Evolutionary conservation across 2,888 invertebrate genomes (phyloP).

Genomic region (Cylindroiulus punctatus): DNA sequence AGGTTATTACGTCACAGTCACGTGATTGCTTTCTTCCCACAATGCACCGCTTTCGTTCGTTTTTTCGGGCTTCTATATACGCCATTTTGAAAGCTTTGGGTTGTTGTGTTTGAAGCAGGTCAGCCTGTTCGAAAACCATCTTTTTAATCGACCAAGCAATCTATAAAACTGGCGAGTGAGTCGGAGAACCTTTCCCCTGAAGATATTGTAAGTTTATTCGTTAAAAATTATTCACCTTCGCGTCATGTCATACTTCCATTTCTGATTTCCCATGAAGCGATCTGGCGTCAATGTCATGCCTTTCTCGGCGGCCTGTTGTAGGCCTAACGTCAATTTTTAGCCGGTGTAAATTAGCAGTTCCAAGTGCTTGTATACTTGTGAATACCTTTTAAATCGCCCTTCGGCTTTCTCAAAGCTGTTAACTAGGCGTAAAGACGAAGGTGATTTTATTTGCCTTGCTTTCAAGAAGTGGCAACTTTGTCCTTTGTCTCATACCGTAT

Average conservation of each 20-base stretch:
- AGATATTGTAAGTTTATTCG: background rate
- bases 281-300: background rate
- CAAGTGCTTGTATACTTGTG: background rate
- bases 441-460: background rate
- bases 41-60: background rate
- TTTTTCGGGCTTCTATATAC: background rate
- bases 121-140: no score
- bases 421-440: background rate
- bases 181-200: constrained; percentile 37
- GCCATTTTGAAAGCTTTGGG: background rate
- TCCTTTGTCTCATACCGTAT: no score
- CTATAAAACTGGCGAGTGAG: constrained; percentile 46
- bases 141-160: background rate
- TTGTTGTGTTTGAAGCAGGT: background rate
- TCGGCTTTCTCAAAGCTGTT: background rate
- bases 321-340: background rate
- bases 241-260: background rate
- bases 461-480: no score
- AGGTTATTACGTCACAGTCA: background rate
- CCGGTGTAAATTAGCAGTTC: background rate
- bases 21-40: background rate
- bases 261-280: background rate
- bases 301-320: background rate
- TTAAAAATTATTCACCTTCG: background rate
- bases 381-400: background rate